Conservation (phyloP, 2,113 vertebrate genomes). For the Cyphomyrus plagiostoma region DNA sequence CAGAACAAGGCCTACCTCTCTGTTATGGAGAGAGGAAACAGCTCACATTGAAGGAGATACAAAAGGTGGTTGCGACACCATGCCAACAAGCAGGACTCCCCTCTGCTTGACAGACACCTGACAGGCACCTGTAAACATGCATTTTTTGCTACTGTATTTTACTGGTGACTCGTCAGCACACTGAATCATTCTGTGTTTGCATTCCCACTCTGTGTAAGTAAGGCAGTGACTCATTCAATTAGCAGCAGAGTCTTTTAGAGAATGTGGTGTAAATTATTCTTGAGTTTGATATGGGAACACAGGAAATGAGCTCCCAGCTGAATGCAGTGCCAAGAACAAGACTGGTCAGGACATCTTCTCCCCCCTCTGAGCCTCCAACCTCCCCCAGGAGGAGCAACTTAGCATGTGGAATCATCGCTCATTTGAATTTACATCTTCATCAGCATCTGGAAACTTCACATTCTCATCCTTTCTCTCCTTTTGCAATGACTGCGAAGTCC, state of each 20-base stretch:
- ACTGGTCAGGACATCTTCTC: not conserved
- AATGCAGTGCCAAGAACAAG: not conserved
- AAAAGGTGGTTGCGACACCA: not conserved
- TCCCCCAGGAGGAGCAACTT: not conserved
- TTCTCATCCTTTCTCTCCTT: not conserved
- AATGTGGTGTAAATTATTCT: constrained; percentile 10
- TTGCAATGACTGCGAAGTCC: not conserved
- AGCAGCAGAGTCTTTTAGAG: constrained; percentile 9
- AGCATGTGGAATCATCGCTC: not conserved
- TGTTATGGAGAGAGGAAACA: not conserved
- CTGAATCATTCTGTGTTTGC: not conserved
- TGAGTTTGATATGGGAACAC: not conserved
- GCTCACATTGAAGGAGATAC: not conserved
- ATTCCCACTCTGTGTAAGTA: not conserved
- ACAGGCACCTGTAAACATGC: not conserved
- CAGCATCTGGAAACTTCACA: not conserved
- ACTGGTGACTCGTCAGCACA: not conserved
- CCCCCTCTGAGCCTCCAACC: not conserved
- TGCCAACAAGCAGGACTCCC: not conserved
- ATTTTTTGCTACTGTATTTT: not conserved
- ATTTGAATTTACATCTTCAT: not conserved
- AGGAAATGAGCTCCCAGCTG: not conserved
- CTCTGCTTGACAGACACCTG: not conserved
- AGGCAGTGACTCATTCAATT: constrained; percentile 6
- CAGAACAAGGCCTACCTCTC: not conserved